These are phyloP conservation scores for Drosophila malerkotliana DNA, from an alignment of 1,140 invertebrate species.

Conservation along the genomic window DNA sequence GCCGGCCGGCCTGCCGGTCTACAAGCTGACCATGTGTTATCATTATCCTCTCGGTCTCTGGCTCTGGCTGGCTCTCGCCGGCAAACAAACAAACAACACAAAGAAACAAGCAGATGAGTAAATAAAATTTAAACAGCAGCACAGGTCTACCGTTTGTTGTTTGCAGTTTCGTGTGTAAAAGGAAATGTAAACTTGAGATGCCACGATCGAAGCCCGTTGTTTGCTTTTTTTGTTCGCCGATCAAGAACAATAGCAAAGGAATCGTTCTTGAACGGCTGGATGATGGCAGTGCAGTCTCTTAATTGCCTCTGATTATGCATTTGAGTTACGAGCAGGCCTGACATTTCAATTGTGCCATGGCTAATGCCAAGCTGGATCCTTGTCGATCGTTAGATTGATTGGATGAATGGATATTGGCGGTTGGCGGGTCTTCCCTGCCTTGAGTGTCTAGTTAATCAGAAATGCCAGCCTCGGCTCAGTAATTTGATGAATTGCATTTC, in stretches of 20 bases:
- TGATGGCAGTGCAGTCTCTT: slow-evolving; percentile 53
- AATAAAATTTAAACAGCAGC: slow-evolving; percentile 15
- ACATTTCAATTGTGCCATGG: slow-evolving; percentile 67
- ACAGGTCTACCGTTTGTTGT: slow-evolving; percentile 33
- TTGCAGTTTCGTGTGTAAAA: slow-evolving; percentile 24
- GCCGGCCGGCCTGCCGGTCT: slow-evolving; percentile 16
- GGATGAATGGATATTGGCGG: background rate
- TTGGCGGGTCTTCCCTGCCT: background rate
- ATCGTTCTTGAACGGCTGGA: slow-evolving; percentile 42
- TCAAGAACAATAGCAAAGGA: background rate
- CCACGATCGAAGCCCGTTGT: slow-evolving; percentile 49
- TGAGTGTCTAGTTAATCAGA: slow-evolving; percentile 41
- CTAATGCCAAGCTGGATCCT: slow-evolving; percentile 24
- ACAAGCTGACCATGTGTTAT: slow-evolving; percentile 41
- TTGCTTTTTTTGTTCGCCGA: slow-evolving; percentile 41
- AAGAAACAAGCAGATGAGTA: slow-evolving; percentile 15
- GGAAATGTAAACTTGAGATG: slow-evolving; percentile 70
- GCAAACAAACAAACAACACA: slow-evolving; percentile 46
- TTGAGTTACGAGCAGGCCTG: slow-evolving; percentile 60
- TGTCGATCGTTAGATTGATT: slow-evolving; percentile 47
- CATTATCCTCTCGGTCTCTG: slow-evolving; percentile 9
- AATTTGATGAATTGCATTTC: slow-evolving; percentile 71
- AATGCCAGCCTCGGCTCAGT: slow-evolving; percentile 40
- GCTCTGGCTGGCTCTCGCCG: background rate
- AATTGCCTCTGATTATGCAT: slow-evolving; percentile 74